phyloP scores from a whole-genome alignment of 2,113 vertebrate genomes.

The Caranx ignobilis region DNA sequence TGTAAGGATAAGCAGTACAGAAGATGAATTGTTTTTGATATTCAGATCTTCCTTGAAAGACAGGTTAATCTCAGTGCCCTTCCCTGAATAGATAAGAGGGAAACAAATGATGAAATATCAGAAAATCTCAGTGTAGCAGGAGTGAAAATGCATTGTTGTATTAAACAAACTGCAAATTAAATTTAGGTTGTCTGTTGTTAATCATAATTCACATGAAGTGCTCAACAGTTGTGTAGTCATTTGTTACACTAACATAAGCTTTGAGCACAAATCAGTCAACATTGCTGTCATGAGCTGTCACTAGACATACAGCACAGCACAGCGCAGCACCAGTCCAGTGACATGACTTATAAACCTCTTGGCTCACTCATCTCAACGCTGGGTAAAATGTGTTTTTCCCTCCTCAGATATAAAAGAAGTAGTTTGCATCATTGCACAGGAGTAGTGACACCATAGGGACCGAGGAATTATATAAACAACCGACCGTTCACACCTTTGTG shows the following conservation, averaged over 20 bases:
- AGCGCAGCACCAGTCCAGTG: not conserved
- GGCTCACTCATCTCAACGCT: conserved; percentile 27
- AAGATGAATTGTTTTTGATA: too few species aligned
- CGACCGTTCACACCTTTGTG: conserved; percentile 58
- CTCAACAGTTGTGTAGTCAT: not conserved
- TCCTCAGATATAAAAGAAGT: conserved; percentile 50
- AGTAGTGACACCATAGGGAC: conserved; percentile 70
- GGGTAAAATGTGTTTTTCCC: conserved; percentile 33
- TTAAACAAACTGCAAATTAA: not conserved
- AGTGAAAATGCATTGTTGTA: not conserved
- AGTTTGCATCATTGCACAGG: conserved; percentile 67
- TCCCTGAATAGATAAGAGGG: too few species aligned
- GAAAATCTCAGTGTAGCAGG: too few species aligned
- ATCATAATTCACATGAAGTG: not conserved
- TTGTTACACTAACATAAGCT: not conserved
- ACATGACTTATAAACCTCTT: conserved; percentile 41
- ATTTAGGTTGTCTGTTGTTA: not conserved
- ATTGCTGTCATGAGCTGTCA: not conserved
- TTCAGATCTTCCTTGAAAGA: too few species aligned
- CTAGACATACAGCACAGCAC: not conserved
- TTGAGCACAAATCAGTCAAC: conserved; percentile 13
- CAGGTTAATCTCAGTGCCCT: too few species aligned
- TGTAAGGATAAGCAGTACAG: too few species aligned
- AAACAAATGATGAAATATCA: too few species aligned
- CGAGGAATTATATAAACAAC: conserved; percentile 57